Evolutionary conservation across 2,797 vertebrate genomes (phyloP).

Genomic region (Hipposideros larvatus): DNA sequence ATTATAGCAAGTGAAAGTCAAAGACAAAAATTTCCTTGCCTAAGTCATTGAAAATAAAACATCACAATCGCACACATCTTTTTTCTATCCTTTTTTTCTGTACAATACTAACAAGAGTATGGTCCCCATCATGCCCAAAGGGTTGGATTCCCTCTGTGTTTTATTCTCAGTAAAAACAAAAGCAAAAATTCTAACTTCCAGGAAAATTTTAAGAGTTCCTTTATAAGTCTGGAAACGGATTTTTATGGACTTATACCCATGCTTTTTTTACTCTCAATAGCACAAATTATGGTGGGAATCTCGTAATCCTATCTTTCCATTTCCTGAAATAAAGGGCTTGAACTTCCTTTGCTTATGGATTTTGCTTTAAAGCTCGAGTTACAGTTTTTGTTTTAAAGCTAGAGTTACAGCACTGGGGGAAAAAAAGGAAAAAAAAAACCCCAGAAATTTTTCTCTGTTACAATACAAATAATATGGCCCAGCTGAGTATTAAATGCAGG

Average conservation of each 20-base stretch:
- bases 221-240: background rate
- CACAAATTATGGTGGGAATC: background rate
- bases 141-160: background rate
- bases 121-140: background rate
- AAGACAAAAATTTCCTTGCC: background rate
- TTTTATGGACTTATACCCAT: constrained; percentile 10
- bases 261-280: background rate
- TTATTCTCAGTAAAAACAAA: constrained; percentile 47
- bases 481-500: background rate
- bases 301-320: background rate
- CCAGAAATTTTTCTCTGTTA: constrained; percentile 18
- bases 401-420: background rate
- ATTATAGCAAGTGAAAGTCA: background rate
- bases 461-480: constrained; percentile 2
- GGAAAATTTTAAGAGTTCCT: constrained; percentile 43
- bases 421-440: background rate
- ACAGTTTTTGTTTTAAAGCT: constrained; percentile 34
- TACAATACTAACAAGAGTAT: background rate
- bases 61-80: background rate
- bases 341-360: background rate
- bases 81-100: background rate
- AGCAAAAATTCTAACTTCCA: background rate
- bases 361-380: constrained; percentile 44
- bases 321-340: constrained; percentile 30
- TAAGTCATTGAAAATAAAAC: constrained; percentile 33